phyloP scores from a whole-genome alignment of 2,888 invertebrate species.

The Morinoia aosen region DNA sequence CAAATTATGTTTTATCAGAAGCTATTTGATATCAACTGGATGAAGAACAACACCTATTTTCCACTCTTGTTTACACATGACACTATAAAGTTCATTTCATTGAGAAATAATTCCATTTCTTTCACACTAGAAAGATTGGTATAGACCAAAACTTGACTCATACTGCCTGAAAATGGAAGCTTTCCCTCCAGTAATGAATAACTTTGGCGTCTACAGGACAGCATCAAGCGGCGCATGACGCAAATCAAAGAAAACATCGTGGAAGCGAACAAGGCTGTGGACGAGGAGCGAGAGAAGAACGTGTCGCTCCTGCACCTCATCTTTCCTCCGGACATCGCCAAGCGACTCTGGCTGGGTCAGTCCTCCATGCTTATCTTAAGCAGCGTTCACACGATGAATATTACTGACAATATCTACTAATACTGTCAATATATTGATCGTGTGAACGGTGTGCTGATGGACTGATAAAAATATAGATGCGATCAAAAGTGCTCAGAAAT shows the following conservation, averaged over 20 bases:
- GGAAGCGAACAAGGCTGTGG: constrained; percentile 92
- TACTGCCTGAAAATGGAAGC: neutral
- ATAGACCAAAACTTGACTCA: neutral
- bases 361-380: constrained; percentile 54
- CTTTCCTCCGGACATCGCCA: constrained; percentile 95
- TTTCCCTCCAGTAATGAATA: neutral
- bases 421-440: too few relatives aligned
- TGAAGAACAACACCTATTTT: neutral
- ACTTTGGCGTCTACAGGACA: constrained; percentile 77
- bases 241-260: constrained; percentile 94
- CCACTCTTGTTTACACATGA: neutral
- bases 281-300: constrained; percentile 93
- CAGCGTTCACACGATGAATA: too few relatives aligned
- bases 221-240: constrained; percentile 91
- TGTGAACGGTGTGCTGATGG: constrained; percentile 31
- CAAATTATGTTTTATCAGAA: too few relatives aligned
- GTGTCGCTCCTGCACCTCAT: constrained; percentile 93
- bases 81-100: too few relatives aligned
- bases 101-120: neutral
- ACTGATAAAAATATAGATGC: too few relatives aligned
- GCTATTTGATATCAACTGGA: neutral
- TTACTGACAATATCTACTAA: too few relatives aligned
- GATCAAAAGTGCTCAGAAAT: too few relatives aligned
- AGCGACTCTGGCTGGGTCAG: constrained; percentile 91
- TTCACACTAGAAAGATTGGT: neutral